Evolutionary conservation across 2,888 invertebrate genomes (phyloP).

Genomic region (Palloptera scutellata): DNA sequence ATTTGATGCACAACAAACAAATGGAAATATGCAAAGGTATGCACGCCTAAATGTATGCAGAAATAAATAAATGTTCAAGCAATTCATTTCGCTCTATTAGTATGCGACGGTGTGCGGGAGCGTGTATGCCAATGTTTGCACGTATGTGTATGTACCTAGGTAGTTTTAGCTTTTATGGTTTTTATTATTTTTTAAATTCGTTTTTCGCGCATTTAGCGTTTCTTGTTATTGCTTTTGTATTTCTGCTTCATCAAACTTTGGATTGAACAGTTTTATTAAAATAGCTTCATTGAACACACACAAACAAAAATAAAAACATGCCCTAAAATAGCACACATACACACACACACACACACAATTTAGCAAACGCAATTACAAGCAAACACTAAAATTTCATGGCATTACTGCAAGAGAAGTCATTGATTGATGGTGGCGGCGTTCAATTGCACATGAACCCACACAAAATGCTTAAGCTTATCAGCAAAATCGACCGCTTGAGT

Average conservation of each 20-base stretch:
- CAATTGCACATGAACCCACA: not conserved
- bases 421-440: not conserved
- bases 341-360: slow-evolving; percentile 13
- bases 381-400: slow-evolving; percentile 11
- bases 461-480: no score
- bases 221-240: slow-evolving; percentile 26
- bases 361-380: slow-evolving; percentile 3
- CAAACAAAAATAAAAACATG: slow-evolving; percentile 31
- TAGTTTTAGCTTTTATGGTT: not conserved
- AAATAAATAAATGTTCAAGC: slow-evolving; percentile 37
- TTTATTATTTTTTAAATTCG: not conserved
- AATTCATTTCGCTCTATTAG: slow-evolving; percentile 20
- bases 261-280: slow-evolving; percentile 42
- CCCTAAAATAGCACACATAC: slow-evolving; percentile 40
- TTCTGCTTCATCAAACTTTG: slow-evolving; percentile 49
- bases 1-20: no score
- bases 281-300: slow-evolving; percentile 28
- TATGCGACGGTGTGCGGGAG: not conserved
- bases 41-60: slow-evolving; percentile 36
- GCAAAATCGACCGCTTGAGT: no score
- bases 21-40: not conserved
- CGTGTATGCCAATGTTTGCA: not conserved
- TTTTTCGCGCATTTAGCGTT: slow-evolving; percentile 5
- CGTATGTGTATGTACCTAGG: no score
- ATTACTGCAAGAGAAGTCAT: not conserved